These are phyloP conservation scores for Madoqua kirkii DNA, from an alignment of 2,113 vertebrate genomes.

Conservation along the genomic window DNA sequence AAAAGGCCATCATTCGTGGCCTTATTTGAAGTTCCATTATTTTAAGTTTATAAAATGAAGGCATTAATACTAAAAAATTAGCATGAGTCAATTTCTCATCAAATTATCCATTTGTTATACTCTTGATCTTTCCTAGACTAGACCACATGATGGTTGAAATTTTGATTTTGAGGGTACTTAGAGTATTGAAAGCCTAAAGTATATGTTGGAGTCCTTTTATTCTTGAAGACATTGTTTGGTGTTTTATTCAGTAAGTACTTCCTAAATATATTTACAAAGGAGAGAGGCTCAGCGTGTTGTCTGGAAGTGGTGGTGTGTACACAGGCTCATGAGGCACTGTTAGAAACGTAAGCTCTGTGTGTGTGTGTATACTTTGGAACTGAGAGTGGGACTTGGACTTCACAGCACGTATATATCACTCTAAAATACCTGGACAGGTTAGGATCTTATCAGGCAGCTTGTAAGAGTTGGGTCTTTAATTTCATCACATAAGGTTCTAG, in stretches of 20 bases:
- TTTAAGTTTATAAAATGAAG: not conserved
- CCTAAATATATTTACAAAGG: slow-evolving; percentile 68
- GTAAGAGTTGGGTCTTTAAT: not conserved
- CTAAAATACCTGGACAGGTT: not conserved
- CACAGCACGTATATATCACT: not conserved
- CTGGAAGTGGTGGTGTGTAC: not conserved
- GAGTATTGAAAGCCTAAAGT: slow-evolving; percentile 35
- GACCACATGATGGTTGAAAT: not conserved
- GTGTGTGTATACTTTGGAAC: not conserved
- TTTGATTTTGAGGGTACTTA: not conserved
- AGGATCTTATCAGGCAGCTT: slow-evolving; percentile 19
- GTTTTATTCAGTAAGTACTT: slow-evolving; percentile 68
- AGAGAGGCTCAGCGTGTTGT: slow-evolving; percentile 31
- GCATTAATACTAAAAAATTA: not conserved
- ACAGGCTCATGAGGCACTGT: not conserved
- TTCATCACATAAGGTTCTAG: not conserved
- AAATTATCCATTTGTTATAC: not conserved
- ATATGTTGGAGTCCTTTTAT: slow-evolving; percentile 51
- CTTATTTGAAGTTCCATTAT: not conserved
- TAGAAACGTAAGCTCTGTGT: not conserved
- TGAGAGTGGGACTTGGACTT: not conserved
- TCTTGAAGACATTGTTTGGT: slow-evolving; percentile 35
- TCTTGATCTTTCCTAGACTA: not conserved
- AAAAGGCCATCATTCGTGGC: not conserved
- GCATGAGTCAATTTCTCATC: not conserved